A percentile compares a stretch with the other conserved stretches of the same genome.
Conservation (phyloP, 2,797 vertebrate genomes). For the Emys orbicularis region DNA sequence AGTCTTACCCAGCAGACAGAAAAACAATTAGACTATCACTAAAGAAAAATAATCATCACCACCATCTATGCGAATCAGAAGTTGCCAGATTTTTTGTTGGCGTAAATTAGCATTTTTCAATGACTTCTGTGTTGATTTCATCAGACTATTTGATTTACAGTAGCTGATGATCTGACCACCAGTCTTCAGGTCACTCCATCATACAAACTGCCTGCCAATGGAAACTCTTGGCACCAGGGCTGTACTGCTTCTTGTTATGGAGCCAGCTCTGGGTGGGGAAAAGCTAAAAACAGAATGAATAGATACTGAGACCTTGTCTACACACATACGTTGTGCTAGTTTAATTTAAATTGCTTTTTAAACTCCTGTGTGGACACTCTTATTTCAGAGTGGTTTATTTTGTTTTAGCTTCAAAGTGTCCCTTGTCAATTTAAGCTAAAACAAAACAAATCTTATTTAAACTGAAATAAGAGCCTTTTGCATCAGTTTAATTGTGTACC, state of each 20-base stretch:
- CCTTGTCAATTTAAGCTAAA: not conserved
- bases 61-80: not conserved
- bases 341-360: not conserved
- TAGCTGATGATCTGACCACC: not conserved
- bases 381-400: too few species aligned
- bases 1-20: not conserved
- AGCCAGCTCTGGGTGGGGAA: not conserved
- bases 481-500: not conserved
- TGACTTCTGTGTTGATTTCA: not conserved
- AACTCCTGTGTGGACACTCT: not conserved
- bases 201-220: not conserved
- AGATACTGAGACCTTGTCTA: not conserved
- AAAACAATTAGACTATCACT: not conserved
- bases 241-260: not conserved
- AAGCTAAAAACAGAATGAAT: not conserved
- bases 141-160: not conserved
- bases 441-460: not conserved
- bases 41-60: not conserved
- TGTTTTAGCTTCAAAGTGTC: not conserved
- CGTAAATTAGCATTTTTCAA: not conserved
- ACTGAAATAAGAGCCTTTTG: not conserved
- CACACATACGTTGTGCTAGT: rapidly evolving
- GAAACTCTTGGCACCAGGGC: not conserved
- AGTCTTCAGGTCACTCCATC: not conserved
- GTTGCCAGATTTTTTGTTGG: not conserved